Evolutionary conservation across 2,113 vertebrate species (phyloP).

Genomic region (Mixornis gularis): DNA sequence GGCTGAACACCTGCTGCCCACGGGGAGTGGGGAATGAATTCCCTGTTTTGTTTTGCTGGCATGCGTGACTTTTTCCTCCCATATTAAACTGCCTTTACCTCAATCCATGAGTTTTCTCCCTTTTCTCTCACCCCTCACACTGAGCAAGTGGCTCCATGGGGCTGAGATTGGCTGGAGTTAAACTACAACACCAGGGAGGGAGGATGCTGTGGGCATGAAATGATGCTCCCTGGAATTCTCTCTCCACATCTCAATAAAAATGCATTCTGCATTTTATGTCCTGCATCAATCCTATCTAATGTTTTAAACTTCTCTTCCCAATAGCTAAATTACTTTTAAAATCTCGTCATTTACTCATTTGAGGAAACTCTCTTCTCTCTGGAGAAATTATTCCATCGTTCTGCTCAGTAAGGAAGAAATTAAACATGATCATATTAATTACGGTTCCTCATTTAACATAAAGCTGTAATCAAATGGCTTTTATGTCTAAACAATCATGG

Average conservation of each 20-base stretch:
- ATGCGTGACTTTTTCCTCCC: not conserved
- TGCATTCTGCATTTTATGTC: not conserved
- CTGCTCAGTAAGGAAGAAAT: not conserved
- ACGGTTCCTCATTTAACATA: not conserved
- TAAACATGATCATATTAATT: not conserved
- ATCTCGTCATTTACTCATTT: not conserved
- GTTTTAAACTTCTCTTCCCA: not conserved
- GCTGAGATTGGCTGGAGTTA: not conserved
- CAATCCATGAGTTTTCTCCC: accelerated
- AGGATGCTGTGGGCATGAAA: not conserved
- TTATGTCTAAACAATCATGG: not conserved
- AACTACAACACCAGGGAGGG: not conserved
- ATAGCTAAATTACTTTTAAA: not conserved
- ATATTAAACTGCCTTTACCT: not conserved
- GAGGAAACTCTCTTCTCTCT: not conserved
- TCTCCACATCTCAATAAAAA: not conserved
- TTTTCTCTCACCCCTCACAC: not conserved
- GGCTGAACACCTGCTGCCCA: not conserved
- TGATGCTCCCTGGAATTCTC: not conserved
- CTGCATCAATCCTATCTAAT: not conserved
- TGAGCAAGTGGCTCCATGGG: not conserved
- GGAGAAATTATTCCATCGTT: not conserved
- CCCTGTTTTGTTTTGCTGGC: not conserved
- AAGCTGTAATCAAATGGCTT: constrained; percentile 18
- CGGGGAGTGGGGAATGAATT: not conserved